Evolutionary conservation across 2,113 vertebrate species (phyloP).

Genomic region (Collichthys lucidus): DNA sequence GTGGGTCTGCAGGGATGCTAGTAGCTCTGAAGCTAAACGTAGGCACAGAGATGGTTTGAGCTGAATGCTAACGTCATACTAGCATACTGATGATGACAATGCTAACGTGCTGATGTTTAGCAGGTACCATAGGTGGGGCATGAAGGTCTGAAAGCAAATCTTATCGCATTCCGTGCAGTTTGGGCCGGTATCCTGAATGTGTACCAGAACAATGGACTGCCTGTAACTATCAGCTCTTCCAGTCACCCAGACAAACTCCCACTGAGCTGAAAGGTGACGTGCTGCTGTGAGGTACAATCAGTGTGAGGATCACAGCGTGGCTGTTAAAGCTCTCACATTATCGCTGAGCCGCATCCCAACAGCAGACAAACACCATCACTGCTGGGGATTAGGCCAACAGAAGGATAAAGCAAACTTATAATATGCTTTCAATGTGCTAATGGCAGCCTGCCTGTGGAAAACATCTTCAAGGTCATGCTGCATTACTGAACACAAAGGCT

Average conservation of each 20-base stretch:
- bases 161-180: too few species aligned
- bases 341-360: constrained; percentile 21
- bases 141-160: too few species aligned
- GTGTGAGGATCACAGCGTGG: constrained; percentile 23
- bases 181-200: background rate
- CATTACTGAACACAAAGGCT: background rate
- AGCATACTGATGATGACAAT: too few species aligned
- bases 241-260: background rate
- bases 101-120: too few species aligned
- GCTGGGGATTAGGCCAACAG: constrained; percentile 30
- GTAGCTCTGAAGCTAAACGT: too few species aligned
- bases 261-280: constrained; percentile 33
- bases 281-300: constrained; percentile 18
- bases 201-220: too few species aligned
- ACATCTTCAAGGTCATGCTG: constrained; percentile 28
- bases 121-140: too few species aligned
- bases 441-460: constrained; percentile 3
- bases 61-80: too few species aligned
- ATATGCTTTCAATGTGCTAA: constrained; percentile 1
- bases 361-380: constrained; percentile 26
- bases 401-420: constrained; percentile 19
- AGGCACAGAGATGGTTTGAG: too few species aligned
- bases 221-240: background rate
- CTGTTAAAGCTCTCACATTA: constrained; percentile 25
- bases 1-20: too few species aligned